Evolutionary conservation across 2,888 invertebrate species (phyloP).

Genomic region (Anthophora plumipes): DNA sequence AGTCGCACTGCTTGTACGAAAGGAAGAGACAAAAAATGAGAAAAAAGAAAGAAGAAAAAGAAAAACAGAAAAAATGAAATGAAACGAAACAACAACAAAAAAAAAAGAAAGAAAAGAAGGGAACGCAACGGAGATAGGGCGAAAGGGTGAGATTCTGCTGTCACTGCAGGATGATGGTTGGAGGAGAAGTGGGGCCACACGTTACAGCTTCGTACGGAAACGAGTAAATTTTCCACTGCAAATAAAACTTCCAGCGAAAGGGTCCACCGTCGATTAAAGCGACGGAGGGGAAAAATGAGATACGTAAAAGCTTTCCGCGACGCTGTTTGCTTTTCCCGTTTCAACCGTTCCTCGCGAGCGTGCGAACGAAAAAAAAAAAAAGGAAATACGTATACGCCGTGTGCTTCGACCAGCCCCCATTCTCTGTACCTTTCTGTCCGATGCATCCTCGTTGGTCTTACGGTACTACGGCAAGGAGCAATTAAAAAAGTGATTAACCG

Average conservation of each 20-base stretch:
- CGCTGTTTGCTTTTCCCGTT: constrained; percentile 50
- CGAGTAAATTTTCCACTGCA: constrained; percentile 73
- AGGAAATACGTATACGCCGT: constrained; percentile 1
- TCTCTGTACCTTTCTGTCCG: neutral
- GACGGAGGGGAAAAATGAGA: constrained; percentile 51
- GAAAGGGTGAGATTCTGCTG: constrained; percentile 27
- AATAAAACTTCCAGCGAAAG: constrained; percentile 69
- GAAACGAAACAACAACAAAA: neutral
- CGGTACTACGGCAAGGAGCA: constrained; percentile 46
- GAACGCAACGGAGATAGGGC: neutral
- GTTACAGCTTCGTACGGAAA: constrained; percentile 62
- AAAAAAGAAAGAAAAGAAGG: neutral
- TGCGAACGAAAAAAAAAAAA: constrained; percentile 8
- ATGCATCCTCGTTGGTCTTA: constrained; percentile 18
- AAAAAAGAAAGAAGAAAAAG: neutral
- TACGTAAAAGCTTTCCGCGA: constrained; percentile 36
- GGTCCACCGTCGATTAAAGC: constrained; percentile 61
- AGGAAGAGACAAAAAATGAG: neutral
- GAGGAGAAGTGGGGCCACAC: constrained; percentile 3
- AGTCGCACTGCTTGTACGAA: neutral
- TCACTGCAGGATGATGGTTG: constrained; percentile 30
- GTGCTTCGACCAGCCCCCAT: constrained; percentile 4
- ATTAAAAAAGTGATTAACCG: constrained; percentile 71
- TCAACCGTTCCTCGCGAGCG: constrained; percentile 15
- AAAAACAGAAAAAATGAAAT: neutral